Evolutionary conservation across 30 jellyfish, hydroid and myxozoan species (phyloP), one percentile per base, ranked within the genome.

Genomic region (Turritopsis rubra): DNA sequence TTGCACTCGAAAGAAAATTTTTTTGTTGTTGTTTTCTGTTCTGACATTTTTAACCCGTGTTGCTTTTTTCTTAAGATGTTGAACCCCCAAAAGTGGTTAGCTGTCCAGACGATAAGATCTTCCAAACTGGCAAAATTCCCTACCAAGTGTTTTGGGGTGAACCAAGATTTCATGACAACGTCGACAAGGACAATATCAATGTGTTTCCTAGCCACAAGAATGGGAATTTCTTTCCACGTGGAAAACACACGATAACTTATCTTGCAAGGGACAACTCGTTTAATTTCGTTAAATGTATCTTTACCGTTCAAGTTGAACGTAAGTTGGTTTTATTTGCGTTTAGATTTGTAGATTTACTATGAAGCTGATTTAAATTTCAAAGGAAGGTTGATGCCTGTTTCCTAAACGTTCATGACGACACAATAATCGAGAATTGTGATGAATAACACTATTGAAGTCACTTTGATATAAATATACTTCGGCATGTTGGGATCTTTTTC

Each of bases 101-200:
- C 74, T 91, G 98, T 65, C 98, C 96, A 80, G 29, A 71, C 27
- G 96, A 91, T 81, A 30, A 54, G 19, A 76, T 86, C 21, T 70
- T 87, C 27, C 52, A 85, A 77, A 84, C 96, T 22, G 90, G 74
- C 8, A 80, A 78, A 20, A 31, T 79, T 54, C 96, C 96, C 18
- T 76, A 81, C 77, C 75, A 75, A 28, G 96, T 87, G 16, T 79
- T 87, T 19, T 91, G 98, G 98, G 79, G 80, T 1, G 88, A 84
- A 53, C 96, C 98, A 54, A 71, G 65, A n/a, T 88, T 88, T 81
- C 28, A 85, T 4, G 98, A 91, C 87, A 91, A 91, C 68, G 98
- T 88, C n/a, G 98, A 91, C 74, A 65, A 54, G 0, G 76, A 84
- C 13, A 53, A 78, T 18, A 87, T 86, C 27, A 54, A 75, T 24